Conservation (phyloP, 2,113 vertebrate genomes). For the Ellobius talpinus region DNA sequence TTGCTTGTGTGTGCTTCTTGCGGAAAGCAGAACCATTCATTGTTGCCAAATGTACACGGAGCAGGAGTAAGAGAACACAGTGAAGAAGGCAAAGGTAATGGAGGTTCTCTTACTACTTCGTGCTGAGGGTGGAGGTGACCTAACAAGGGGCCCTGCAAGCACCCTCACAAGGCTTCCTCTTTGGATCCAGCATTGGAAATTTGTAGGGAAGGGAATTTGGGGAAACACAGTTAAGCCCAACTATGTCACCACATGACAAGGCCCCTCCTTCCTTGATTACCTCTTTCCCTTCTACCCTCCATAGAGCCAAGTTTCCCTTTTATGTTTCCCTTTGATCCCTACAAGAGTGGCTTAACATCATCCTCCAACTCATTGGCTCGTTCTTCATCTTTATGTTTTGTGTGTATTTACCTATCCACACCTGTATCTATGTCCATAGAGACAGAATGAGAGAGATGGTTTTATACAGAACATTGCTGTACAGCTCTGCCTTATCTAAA, state of each 20-base stretch:
- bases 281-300: background rate
- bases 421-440: background rate
- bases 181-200: background rate
- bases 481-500: background rate
- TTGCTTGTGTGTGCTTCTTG: background rate
- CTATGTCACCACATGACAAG: background rate
- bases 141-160: background rate
- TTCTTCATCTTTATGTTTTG: slow-evolving; percentile 17
- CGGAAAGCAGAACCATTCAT: background rate
- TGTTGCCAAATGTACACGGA: background rate
- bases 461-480: background rate
- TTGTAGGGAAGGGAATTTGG: background rate
- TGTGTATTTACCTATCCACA: background rate
- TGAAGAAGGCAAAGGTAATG: background rate
- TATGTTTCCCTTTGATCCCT: background rate
- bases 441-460: background rate
- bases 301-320: background rate
- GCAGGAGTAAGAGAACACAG: background rate
- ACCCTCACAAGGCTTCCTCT: background rate
- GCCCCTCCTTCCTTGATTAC: background rate
- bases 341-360: background rate
- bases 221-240: background rate
- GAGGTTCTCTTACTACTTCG: background rate
- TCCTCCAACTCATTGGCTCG: background rate
- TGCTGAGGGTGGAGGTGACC: background rate